These are phyloP conservation scores for Catalaphyllia jardinei DNA, from an alignment of 64 coral and sea anemone species.

Conservation along the genomic window DNA sequence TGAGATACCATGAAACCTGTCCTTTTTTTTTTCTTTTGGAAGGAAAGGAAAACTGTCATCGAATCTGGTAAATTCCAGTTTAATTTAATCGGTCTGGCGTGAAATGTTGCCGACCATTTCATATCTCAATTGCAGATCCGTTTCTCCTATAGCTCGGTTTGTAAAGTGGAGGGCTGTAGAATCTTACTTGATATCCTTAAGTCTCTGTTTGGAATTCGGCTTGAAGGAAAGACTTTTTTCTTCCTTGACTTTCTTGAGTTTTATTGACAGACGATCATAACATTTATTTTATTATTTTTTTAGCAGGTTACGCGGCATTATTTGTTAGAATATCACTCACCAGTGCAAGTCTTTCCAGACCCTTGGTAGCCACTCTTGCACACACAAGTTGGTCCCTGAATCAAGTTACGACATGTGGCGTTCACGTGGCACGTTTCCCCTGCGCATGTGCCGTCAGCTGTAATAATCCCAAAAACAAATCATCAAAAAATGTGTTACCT, in stretches of 20 bases:
- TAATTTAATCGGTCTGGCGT: no score
- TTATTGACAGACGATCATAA: no score
- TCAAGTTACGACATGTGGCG: slow-evolving; percentile 46
- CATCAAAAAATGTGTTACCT: not conserved
- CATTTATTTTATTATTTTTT: no score
- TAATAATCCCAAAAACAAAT: not conserved
- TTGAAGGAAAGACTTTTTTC: slow-evolving; percentile 18
- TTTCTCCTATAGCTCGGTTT: slow-evolving; percentile 96
- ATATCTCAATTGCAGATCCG: no score
- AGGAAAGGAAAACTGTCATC: no score
- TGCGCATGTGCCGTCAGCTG: slow-evolving; percentile 64
- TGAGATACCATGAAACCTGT: no score
- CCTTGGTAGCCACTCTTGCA: slow-evolving; percentile 60
- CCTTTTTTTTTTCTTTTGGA: no score
- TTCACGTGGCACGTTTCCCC: slow-evolving; percentile 39
- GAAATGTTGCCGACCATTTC: not conserved
- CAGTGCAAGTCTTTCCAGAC: slow-evolving; percentile 40
- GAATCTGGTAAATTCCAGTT: no score
- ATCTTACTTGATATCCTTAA: slow-evolving; percentile 33
- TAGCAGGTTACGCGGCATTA: no score
- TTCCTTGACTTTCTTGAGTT: no score
- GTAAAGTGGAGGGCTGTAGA: slow-evolving; percentile 94
- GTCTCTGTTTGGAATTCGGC: slow-evolving; percentile 84
- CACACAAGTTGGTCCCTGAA: slow-evolving; percentile 22
- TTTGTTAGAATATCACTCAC: not conserved